These are phyloP conservation scores for Drosophila greeni DNA, from an alignment of 2,888 invertebrate species.

Conservation along the genomic window DNA sequence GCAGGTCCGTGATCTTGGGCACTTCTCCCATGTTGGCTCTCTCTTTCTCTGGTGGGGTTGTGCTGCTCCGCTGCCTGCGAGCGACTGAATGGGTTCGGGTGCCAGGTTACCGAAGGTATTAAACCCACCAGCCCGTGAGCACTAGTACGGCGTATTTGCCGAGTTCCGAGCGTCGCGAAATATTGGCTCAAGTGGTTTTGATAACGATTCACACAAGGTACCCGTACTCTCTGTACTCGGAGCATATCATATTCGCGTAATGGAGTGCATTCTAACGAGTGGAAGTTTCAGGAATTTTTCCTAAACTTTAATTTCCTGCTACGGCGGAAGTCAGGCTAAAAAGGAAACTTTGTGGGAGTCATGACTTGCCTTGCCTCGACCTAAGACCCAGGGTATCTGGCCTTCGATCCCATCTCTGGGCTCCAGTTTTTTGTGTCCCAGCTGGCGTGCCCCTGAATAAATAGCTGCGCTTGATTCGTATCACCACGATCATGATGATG, in stretches of 20 bases:
- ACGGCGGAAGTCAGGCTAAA: background rate
- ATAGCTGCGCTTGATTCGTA: slow-evolving; percentile 24
- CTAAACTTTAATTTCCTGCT: background rate
- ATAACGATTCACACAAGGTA: slow-evolving; percentile 44
- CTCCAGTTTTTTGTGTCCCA: background rate
- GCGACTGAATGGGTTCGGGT: slow-evolving; percentile 33
- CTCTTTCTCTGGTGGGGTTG: background rate
- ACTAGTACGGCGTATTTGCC: slow-evolving; percentile 15
- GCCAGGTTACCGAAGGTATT: slow-evolving; percentile 17
- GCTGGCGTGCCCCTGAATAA: slow-evolving; percentile 1
- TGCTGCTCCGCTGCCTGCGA: slow-evolving; percentile 14
- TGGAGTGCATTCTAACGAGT: background rate
- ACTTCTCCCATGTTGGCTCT: slow-evolving; percentile 63
- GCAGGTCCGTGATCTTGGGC: slow-evolving; percentile 72
- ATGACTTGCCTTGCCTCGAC: background rate
- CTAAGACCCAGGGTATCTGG: background rate
- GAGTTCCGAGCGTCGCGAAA: slow-evolving; percentile 29
- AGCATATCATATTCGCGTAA: background rate
- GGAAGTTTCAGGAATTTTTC: background rate
- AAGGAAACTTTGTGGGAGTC: background rate
- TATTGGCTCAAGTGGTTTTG: slow-evolving; percentile 47
- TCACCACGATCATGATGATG: slow-evolving; percentile 21
- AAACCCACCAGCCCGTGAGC: slow-evolving; percentile 15
- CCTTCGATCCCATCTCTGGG: background rate
- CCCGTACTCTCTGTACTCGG: background rate